Evolutionary conservation across 2,113 vertebrate species (phyloP).

Genomic region (Lonchura striata): DNA sequence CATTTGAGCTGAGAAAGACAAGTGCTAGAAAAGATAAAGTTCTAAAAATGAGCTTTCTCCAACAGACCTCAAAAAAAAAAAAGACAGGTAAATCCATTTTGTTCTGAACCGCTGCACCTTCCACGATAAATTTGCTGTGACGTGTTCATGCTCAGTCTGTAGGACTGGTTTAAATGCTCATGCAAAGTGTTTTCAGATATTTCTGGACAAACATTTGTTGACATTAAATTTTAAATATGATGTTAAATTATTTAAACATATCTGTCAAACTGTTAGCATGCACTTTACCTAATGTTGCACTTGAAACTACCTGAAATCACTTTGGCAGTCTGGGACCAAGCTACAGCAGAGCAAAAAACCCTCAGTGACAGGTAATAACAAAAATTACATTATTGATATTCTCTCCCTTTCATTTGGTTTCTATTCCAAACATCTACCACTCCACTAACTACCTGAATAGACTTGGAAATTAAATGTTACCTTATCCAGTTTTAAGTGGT

Average conservation of each 20-base stretch:
- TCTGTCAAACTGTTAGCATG: neutral
- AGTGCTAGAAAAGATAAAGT: neutral
- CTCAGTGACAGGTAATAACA: neutral
- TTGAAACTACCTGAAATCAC: neutral
- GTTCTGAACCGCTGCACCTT: neutral
- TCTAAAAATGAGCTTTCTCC: neutral
- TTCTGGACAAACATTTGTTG: neutral
- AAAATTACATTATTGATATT: neutral
- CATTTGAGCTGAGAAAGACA: conserved; percentile 24
- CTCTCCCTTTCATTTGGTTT: neutral
- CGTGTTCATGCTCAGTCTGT: neutral
- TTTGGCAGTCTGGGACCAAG: neutral
- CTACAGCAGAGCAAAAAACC: neutral
- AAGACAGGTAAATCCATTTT: neutral
- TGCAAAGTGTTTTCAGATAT: neutral
- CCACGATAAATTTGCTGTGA: neutral
- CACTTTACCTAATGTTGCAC: neutral
- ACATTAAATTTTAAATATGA: conserved; percentile 11
- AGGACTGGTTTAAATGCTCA: neutral
- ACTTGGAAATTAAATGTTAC: neutral
- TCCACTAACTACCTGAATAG: neutral
- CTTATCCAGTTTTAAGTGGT: neutral
- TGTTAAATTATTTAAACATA: conserved; percentile 15
- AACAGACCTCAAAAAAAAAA: neutral
- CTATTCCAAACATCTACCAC: neutral